phyloP scores from a whole-genome alignment of 2,888 invertebrate species.

The Drosophila monieri region DNA sequence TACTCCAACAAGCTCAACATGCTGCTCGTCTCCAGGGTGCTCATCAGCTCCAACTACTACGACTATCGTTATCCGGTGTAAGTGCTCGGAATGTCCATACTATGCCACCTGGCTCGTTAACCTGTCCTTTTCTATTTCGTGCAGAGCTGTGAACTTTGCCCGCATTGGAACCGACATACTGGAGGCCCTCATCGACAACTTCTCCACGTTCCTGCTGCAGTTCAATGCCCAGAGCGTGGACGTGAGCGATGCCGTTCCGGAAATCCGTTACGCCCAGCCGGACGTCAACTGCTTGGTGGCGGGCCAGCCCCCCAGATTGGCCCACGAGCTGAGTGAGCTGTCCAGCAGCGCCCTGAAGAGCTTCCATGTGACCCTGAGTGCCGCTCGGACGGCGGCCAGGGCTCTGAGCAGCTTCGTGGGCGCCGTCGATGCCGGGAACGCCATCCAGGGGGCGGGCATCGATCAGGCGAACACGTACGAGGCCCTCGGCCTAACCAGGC shows the following conservation, averaged over 20 bases:
- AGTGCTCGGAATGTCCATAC: constrained; percentile 42
- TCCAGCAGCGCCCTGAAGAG: constrained; percentile 73
- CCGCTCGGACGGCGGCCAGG: constrained; percentile 79
- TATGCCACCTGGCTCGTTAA: not conserved
- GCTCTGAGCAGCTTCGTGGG: constrained; percentile 79
- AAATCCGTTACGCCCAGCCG: constrained; percentile 71
- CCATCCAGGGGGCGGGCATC: constrained; percentile 80
- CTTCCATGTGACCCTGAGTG: constrained; percentile 81
- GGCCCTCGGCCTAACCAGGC: constrained; percentile 74
- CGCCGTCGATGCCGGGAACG: constrained; percentile 77
- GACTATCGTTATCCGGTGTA: constrained; percentile 83
- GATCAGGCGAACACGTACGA: constrained; percentile 79
- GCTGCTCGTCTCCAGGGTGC: constrained; percentile 80
- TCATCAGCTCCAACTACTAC: constrained; percentile 78
- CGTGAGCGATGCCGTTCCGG: constrained; percentile 54
- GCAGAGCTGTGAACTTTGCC: constrained; percentile 82
- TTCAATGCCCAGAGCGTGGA: constrained; percentile 76
- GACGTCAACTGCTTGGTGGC: constrained; percentile 71
- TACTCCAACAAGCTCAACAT: constrained; percentile 82
- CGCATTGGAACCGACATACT: constrained; percentile 82
- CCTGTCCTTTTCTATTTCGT: not conserved
- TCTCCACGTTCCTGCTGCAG: constrained; percentile 79
- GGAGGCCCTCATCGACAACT: constrained; percentile 79
- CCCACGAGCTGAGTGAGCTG: constrained; percentile 62
- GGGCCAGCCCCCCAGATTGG: constrained; percentile 58